Base-by-base conservation (phyloP, 2,113 vertebrate genomes). In the Tylochromis polylepis region DNA sequence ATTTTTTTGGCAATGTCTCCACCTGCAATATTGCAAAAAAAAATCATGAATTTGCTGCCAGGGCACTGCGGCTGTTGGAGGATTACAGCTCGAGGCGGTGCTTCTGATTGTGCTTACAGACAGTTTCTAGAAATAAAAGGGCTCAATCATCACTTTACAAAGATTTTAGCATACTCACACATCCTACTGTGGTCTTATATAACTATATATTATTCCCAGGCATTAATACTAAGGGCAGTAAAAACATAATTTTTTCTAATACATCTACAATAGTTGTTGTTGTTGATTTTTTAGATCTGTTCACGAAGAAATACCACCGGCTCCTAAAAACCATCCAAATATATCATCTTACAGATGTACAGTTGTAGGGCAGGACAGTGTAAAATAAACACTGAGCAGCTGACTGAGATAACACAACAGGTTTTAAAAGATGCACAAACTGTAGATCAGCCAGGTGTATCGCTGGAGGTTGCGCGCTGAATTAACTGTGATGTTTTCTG, bases 321-420 rank as follows among this genome's bases (percentile, higher is more conserved):
- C 59, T 34, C 18, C 59, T 34, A 11, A 34, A 36, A 62, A 4
- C 16, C 59, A 62, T 10, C 9, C 14, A 27, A 27, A 72, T 18
- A 72, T 72, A 72, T 43, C 22, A 27, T 6, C 22, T 2, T 7
- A 18, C 67, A 11, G 38, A 72, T 46, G 67, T 1, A 70, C 36
- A 70, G 38, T 16, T 14, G 9, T 38, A 43, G 38, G 41, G 41
- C 36, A 70, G 65, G n/a, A 41, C 0, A 43, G 4, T 0, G 62
- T 67, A 0, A 3, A 67, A 22, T 38, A 67, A 67, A 67, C 62
- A 67, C 0, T 43, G 22, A 16, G n/a, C 65, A 16, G 65, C 38
- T 72, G 38, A 27, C 0, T 46, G 65, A 43, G 0, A 27, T 24
- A 72, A 43, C 65, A 29, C 67, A 75, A 4, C 22, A 0, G 14